These are phyloP conservation scores for Oryzias woworae DNA, from an alignment of 2,113 vertebrate genomes.

Conservation along the genomic window DNA sequence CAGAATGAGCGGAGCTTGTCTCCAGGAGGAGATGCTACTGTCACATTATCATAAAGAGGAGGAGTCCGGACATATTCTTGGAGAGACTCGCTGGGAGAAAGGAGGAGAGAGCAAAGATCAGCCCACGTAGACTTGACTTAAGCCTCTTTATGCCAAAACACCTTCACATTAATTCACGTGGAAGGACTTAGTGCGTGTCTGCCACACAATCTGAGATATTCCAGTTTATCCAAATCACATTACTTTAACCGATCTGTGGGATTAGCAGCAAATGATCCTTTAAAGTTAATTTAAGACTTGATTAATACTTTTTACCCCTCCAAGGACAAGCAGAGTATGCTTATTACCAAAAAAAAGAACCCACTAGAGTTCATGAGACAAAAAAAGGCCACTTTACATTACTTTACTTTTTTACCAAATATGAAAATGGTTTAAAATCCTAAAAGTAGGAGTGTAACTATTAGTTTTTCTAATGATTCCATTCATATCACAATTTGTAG, in stretches of 20 bases:
- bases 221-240: slow-evolving; percentile 30
- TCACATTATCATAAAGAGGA: slow-evolving; percentile 75
- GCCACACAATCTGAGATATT: slow-evolving; percentile 37
- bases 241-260: slow-evolving; percentile 22
- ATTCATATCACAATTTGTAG: no score
- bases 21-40: slow-evolving; percentile 72
- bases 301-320: background rate
- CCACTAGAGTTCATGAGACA: no score
- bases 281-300: background rate
- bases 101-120: slow-evolving; percentile 53
- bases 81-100: slow-evolving; percentile 52
- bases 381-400: no score
- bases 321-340: no score
- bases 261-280: slow-evolving; percentile 28
- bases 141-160: slow-evolving; percentile 62
- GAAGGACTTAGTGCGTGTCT: slow-evolving; percentile 32
- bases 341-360: no score
- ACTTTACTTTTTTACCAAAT: no score
- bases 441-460: no score
- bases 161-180: slow-evolving; percentile 45
- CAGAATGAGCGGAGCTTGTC: slow-evolving; percentile 69
- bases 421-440: no score
- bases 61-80: slow-evolving; percentile 65
- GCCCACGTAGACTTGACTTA: slow-evolving; percentile 67
- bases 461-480: no score